Percentiles rank a stretch among this genome's conserved stretches.
These are phyloP conservation scores for Diarsia dahlii DNA, from an alignment of 2,888 invertebrate species.

Conservation along the genomic window DNA sequence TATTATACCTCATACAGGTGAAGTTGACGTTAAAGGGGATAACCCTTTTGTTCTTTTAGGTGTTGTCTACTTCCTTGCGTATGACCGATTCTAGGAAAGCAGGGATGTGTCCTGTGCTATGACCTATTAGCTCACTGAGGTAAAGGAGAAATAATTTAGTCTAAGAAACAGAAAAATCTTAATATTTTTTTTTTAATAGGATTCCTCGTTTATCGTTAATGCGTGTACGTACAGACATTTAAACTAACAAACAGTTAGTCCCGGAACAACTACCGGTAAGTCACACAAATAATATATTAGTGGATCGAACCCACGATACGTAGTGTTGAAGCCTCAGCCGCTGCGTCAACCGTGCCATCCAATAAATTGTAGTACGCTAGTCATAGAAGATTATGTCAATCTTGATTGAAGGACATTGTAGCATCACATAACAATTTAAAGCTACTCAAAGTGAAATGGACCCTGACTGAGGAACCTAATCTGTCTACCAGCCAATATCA, in stretches of 20 bases:
- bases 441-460: not conserved
- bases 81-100: not conserved
- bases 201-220: too few species aligned
- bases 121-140: not conserved
- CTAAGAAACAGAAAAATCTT: not conserved
- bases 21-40: not conserved
- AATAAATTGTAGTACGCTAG: not conserved
- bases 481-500: not conserved
- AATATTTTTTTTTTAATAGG: too few species aligned
- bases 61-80: not conserved
- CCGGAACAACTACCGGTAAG: too few species aligned
- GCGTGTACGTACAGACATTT: too few species aligned
- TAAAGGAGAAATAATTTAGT: not conserved
- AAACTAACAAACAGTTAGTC: too few species aligned
- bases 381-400: not conserved
- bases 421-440: not conserved
- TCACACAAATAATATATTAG: too few species aligned
- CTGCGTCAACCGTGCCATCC: not conserved
- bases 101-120: not conserved
- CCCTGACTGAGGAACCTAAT: not conserved
- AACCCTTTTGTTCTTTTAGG: not conserved
- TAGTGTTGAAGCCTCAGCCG: too few species aligned
- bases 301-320: too few species aligned
- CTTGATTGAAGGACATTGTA: not conserved
- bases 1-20: not conserved